These are phyloP conservation scores for Ganaspis brasiliensis DNA, from an alignment of 2,888 invertebrate species.

Conservation along the genomic window DNA sequence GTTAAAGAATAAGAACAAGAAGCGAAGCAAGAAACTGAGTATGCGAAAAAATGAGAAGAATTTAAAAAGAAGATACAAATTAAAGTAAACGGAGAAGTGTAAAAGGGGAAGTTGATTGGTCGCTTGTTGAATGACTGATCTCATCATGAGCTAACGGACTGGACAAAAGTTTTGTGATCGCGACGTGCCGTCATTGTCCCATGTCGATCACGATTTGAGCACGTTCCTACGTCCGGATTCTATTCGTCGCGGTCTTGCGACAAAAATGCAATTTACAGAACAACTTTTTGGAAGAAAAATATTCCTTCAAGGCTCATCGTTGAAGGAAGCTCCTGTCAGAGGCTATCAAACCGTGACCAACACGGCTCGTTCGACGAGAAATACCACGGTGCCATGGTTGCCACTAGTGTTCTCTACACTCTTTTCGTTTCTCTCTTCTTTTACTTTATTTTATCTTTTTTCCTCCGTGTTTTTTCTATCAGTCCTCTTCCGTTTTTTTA, in stretches of 20 bases:
- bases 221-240: slow-evolving; percentile 61
- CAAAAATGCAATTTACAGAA: slow-evolving; percentile 59
- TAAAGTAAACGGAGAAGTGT: slow-evolving; percentile 49
- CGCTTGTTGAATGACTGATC: slow-evolving; percentile 70
- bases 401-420: slow-evolving; percentile 43
- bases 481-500: slow-evolving; percentile 26
- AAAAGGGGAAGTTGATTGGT: slow-evolving; percentile 63
- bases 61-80: slow-evolving; percentile 63
- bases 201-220: slow-evolving; percentile 73
- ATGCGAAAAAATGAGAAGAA: too few species aligned
- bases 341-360: slow-evolving; percentile 70
- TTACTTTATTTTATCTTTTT: slow-evolving; percentile 28
- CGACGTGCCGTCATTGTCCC: slow-evolving; percentile 71
- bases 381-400: slow-evolving; percentile 43
- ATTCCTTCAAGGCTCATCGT: slow-evolving; percentile 55
- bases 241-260: slow-evolving; percentile 61
- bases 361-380: slow-evolving; percentile 56
- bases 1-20: neutral
- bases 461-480: slow-evolving; percentile 44
- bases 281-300: slow-evolving; percentile 52
- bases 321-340: slow-evolving; percentile 68
- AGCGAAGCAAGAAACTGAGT: slow-evolving; percentile 45
- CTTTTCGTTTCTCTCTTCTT: slow-evolving; percentile 22
- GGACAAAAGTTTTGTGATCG: slow-evolving; percentile 77
- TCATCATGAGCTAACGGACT: slow-evolving; percentile 77